Conservation (phyloP, 1,140 invertebrate genomes). For the Phymastichus coffea region DNA sequence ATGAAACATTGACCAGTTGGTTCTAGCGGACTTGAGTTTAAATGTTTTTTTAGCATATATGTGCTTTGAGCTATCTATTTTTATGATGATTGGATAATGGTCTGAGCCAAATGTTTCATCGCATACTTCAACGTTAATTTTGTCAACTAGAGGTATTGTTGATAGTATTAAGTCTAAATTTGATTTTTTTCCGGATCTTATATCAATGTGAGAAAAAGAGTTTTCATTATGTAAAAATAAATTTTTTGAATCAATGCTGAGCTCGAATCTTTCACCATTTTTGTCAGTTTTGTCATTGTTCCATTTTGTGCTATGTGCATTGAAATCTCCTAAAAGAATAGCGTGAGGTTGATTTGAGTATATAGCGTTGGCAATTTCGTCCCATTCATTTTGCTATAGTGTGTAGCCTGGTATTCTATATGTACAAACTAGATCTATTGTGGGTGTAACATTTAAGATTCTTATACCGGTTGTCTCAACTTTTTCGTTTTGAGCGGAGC, state of each 20-base stretch:
- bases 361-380: neutral
- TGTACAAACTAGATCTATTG: neutral
- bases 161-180: too few species aligned
- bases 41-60: constrained; percentile 15
- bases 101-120: constrained; percentile 1
- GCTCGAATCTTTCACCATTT: neutral
- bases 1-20: neutral
- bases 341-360: neutral
- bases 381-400: neutral
- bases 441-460: neutral
- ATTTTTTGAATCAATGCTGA: neutral
- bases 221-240: neutral
- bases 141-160: constrained; percentile 2
- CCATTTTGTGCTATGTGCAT: constrained; percentile 15
- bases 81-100: constrained; percentile 4
- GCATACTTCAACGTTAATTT: neutral
- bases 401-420: constrained; percentile 3
- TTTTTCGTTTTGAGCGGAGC: neutral
- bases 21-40: neutral
- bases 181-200: neutral
- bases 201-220: constrained; percentile 1
- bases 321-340: constrained; percentile 15
- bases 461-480: constrained; percentile 5
- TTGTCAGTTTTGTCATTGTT: constrained; percentile 9
- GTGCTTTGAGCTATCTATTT: constrained; percentile 20